Conservation (phyloP, 2,113 vertebrate species). For the Sylvicapra grimmia region DNA sequence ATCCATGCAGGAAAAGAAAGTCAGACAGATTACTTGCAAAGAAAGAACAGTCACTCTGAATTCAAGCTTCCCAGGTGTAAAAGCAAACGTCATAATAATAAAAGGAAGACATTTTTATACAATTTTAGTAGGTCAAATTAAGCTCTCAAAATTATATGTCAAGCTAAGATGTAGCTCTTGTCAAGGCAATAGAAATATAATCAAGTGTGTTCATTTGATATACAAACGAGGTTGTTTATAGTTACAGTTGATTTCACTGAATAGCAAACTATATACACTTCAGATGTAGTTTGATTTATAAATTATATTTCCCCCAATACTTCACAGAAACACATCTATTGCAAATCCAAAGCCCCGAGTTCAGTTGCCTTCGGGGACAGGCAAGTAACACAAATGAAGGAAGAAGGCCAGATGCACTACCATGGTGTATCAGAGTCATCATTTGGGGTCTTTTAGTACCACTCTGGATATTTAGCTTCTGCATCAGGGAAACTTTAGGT, state of each 20-base stretch:
- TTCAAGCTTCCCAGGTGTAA: not conserved
- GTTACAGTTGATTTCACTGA: not conserved
- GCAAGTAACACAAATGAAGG: not conserved
- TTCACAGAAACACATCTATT: not conserved
- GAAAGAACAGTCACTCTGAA: not conserved
- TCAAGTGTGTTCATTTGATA: not conserved
- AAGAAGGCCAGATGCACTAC: not conserved
- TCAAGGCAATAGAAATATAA: not conserved
- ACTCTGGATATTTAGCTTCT: not conserved
- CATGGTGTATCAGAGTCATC: not conserved
- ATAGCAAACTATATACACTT: not conserved
- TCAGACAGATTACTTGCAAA: not conserved
- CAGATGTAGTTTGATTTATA: not conserved
- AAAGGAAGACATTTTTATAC: not conserved
- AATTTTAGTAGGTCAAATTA: not conserved
- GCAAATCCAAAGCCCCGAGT: not conserved
- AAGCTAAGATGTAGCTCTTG: not conserved
- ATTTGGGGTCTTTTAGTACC: not conserved
- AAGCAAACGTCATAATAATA: conserved; percentile 7
- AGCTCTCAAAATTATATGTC: not conserved
- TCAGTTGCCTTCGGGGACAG: not conserved
- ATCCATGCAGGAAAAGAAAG: not conserved
- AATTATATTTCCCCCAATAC: not conserved
- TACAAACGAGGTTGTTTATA: not conserved
- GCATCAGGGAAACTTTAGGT: not conserved